Conservation (phyloP, 2,113 vertebrate species). For the Microtus pennsylvanicus region DNA sequence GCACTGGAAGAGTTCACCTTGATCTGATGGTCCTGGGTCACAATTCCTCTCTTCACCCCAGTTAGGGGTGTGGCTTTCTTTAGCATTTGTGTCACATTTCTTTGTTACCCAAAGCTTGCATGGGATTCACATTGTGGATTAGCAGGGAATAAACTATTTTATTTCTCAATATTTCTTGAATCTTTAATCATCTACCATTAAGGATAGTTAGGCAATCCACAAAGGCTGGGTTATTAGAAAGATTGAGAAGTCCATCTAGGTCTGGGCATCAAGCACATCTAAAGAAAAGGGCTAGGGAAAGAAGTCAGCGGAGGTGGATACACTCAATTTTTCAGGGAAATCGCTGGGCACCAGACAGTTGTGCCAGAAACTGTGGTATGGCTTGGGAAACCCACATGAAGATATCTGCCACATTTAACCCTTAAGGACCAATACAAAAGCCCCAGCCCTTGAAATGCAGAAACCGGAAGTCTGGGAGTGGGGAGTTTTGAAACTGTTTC, state of each 20-base stretch:
- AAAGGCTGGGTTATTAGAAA: neutral
- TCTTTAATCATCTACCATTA: neutral
- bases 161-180: neutral
- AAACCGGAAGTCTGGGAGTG: neutral
- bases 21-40: neutral
- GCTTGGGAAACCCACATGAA: neutral
- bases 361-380: fast-evolving
- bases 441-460: neutral
- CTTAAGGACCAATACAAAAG: neutral
- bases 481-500: neutral
- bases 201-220: neutral
- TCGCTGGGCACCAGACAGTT: neutral
- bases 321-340: neutral
- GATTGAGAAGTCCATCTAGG: neutral
- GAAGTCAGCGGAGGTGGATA: fast-evolving
- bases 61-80: neutral
- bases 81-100: neutral
- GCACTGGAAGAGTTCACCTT: no score
- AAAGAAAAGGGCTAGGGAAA: neutral
- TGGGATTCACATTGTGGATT: neutral
- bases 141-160: neutral
- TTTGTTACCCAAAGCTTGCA: neutral
- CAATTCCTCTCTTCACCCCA: no score
- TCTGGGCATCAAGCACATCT: neutral
- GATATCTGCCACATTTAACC: neutral